Evolutionary conservation across 2,888 invertebrate species (phyloP).

Genomic region (Gortyna flavago): DNA sequence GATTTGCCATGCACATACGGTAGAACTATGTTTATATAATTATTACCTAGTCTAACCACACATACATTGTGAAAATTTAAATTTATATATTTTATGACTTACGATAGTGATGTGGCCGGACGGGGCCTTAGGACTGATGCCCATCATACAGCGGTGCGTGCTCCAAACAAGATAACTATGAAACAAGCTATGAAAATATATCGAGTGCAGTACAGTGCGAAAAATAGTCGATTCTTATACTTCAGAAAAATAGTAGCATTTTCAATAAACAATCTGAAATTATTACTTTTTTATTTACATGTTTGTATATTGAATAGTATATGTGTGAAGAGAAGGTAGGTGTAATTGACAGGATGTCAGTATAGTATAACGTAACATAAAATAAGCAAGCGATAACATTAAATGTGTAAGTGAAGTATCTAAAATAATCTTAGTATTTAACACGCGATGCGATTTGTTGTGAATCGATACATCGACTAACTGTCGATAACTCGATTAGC

Average conservation of each 20-base stretch:
- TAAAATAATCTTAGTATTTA: slow-evolving; percentile 70
- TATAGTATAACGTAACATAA: slow-evolving; percentile 51
- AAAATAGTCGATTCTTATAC: slow-evolving; percentile 84
- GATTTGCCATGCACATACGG: slow-evolving; percentile 86
- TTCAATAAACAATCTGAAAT: slow-evolving; percentile 86
- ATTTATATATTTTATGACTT: slow-evolving; percentile 75
- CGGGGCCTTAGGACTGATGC: slow-evolving; percentile 78
- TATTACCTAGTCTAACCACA: slow-evolving; percentile 87
- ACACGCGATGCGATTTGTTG: slow-evolving; percentile 68
- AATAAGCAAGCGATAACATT: slow-evolving; percentile 65
- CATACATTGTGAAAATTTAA: slow-evolving; percentile 83
- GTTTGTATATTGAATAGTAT: slow-evolving; percentile 85
- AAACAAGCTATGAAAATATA: slow-evolving; percentile 88
- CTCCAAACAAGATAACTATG: slow-evolving; percentile 77
- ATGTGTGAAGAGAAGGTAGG: slow-evolving; percentile 76
- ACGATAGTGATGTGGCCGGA: slow-evolving; percentile 80
- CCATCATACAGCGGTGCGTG: slow-evolving; percentile 82
- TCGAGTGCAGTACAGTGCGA: slow-evolving; percentile 84
- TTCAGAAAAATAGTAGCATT: slow-evolving; percentile 87
- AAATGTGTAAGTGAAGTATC: slow-evolving; percentile 65
- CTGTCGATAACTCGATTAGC: slow-evolving; percentile 43
- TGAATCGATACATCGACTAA: slow-evolving; percentile 53
- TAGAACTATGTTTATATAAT: slow-evolving; percentile 79
- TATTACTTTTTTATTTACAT: slow-evolving; percentile 86
- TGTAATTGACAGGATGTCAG: slow-evolving; percentile 77